Percentiles rank a stretch among this genome's conserved stretches.
These are phyloP conservation scores for Salminus brasiliensis DNA, from an alignment of 2,113 vertebrate species.

Conservation along the genomic window DNA sequence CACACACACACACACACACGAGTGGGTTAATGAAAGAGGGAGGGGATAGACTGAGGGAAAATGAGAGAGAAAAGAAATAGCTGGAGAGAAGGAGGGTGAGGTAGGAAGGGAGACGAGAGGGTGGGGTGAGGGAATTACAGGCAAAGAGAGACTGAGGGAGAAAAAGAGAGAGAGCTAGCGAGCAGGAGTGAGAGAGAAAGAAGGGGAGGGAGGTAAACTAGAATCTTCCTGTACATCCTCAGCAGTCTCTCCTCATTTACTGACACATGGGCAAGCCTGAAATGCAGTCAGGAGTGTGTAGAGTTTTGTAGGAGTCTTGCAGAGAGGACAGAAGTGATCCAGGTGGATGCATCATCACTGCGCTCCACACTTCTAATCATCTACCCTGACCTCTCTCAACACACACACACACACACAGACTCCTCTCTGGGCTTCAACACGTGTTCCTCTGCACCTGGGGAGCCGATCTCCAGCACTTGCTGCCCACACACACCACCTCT, in stretches of 20 bases:
- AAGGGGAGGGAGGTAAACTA: conserved; percentile 13
- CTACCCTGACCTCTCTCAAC: neutral
- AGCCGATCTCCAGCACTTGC: neutral
- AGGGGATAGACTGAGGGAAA: neutral
- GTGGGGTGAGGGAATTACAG: neutral
- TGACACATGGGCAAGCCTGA: conserved; percentile 27
- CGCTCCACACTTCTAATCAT: conserved; percentile 29
- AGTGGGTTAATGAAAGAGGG: conserved; percentile 18
- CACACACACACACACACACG: conserved; percentile 4
- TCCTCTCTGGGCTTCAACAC: neutral
- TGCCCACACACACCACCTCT: neutral
- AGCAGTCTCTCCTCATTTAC: conserved; percentile 26
- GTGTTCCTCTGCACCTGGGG: neutral
- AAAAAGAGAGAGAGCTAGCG: conserved; percentile 15
- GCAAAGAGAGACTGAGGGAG: conserved; percentile 13
- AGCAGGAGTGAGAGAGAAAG: conserved; percentile 14
- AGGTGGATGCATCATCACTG: conserved; percentile 5
- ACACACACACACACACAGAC: conserved; percentile 26
- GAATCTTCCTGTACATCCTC: conserved; percentile 17
- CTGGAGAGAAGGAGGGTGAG: neutral
- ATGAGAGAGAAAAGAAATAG: neutral
- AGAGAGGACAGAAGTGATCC: neutral
- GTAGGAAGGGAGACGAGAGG: neutral
- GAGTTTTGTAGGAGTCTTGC: conserved; percentile 15
- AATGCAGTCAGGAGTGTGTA: conserved; percentile 12